Conservation (phyloP, 2,888 invertebrate species). For the Cheilosia variabilis region DNA sequence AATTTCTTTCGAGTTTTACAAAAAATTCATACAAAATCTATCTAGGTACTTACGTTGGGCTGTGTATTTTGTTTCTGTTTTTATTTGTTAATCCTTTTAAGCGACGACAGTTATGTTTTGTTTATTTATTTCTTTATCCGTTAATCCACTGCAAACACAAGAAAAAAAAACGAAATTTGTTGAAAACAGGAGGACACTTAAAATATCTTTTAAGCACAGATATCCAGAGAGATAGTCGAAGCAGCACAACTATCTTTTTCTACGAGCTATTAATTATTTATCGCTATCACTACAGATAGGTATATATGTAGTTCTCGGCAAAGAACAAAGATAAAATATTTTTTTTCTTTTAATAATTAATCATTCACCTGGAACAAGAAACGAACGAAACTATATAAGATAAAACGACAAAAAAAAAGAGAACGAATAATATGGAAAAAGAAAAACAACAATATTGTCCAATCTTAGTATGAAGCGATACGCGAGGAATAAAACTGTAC, state of each 20-base stretch:
- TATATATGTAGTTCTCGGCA: constrained; percentile 18
- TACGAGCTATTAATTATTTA: constrained; percentile 14
- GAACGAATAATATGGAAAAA: constrained; percentile 41
- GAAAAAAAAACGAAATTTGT: neutral
- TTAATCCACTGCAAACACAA: constrained; percentile 69
- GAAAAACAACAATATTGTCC: constrained; percentile 39
- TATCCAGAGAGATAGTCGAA: constrained; percentile 13
- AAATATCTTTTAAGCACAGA: constrained; percentile 48
- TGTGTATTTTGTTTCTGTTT: constrained; percentile 6
- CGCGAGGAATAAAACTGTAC: constrained; percentile 65
- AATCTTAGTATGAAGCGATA: constrained; percentile 59
- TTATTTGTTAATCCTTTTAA: constrained; percentile 61
- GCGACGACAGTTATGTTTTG: constrained; percentile 6
- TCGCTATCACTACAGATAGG: constrained; percentile 51
- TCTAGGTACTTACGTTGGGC: constrained; percentile 65
- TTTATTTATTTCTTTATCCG: constrained; percentile 54
- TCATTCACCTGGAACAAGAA: constrained; percentile 71
- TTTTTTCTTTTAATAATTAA: constrained; percentile 43
- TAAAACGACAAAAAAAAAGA: constrained; percentile 36
- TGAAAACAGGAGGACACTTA: constrained; percentile 29
- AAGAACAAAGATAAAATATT: constrained; percentile 31
- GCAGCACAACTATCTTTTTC: constrained; percentile 27
- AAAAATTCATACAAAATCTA: constrained; percentile 4
- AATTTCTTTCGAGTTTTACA: constrained; percentile 36
- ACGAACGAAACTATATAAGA: constrained; percentile 47